Percentiles rank a stretch among this genome's conserved stretches.
Conservation (phyloP, 2,888 invertebrate species). For the Eupithecia pulchellata region DNA sequence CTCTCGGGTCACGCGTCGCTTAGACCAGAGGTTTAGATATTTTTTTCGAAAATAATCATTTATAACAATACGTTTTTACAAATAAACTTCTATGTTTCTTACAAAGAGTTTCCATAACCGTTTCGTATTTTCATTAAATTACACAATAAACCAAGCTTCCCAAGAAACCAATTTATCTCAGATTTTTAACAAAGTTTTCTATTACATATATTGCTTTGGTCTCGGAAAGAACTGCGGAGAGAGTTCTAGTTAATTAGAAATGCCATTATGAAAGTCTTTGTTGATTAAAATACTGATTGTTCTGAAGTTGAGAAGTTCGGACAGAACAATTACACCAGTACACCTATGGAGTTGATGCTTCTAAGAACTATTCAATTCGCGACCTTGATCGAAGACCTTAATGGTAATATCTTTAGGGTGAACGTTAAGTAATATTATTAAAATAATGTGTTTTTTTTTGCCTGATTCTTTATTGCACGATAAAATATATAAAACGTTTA, state of each 20-base stretch:
- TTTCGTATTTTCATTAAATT: not conserved
- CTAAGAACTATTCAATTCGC: too few relatives aligned
- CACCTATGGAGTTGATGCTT: not conserved
- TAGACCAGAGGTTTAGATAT: too few relatives aligned
- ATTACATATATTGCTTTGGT: conserved; percentile 3
- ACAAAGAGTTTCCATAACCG: not conserved
- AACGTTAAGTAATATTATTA: too few relatives aligned
- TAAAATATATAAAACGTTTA: too few relatives aligned
- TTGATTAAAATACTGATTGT: not conserved
- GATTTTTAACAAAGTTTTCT: conserved; percentile 5
- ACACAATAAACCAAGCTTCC: not conserved
- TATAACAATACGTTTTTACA: not conserved
- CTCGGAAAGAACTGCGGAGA: conserved; percentile 12
- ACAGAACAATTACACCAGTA: not conserved
- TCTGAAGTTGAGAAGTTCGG: not conserved
- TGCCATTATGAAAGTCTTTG: conserved; percentile 7
- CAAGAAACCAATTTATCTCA: not conserved
- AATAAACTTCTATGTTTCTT: not conserved
- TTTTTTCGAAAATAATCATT: too few relatives aligned
- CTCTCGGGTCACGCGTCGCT: too few relatives aligned
- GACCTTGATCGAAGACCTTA: too few relatives aligned
- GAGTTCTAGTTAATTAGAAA: conserved; percentile 19
- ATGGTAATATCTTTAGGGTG: too few relatives aligned
- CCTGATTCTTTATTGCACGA: too few relatives aligned
- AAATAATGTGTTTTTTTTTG: too few relatives aligned